Evolutionary conservation across 2,797 vertebrate species (phyloP).

Genomic region (Acrossocheilus fasciatus): DNA sequence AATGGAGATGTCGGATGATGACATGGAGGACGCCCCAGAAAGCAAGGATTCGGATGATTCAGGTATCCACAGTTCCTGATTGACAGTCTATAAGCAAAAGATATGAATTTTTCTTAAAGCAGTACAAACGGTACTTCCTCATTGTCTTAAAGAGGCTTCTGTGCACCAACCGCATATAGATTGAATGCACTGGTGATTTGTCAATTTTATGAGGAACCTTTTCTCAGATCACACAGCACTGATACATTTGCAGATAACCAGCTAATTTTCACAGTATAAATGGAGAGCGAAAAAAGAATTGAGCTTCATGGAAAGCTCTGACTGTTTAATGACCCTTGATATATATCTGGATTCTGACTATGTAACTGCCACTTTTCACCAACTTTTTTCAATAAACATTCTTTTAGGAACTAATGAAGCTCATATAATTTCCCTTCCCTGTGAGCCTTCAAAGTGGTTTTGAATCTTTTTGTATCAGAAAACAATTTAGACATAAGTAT

Average conservation of each 20-base stretch:
- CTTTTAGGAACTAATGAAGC: slow-evolving; percentile 42
- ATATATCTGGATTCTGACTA: slow-evolving; percentile 16
- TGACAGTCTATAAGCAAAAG: neutral
- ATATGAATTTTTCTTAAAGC: neutral
- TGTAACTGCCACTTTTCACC: slow-evolving; percentile 10
- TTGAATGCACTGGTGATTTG: slow-evolving; percentile 57
- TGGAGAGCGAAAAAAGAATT: slow-evolving; percentile 8
- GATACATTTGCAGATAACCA: slow-evolving; percentile 32
- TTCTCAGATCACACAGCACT: slow-evolving; percentile 23
- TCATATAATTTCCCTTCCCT: neutral
- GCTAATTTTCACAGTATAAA: slow-evolving; percentile 36
- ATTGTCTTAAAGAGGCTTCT: neutral
- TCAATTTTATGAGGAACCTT: slow-evolving; percentile 52
- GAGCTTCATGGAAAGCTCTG: slow-evolving; percentile 5
- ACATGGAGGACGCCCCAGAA: slow-evolving; percentile 87
- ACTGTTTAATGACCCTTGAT: slow-evolving; percentile 28
- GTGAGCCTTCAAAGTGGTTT: neutral
- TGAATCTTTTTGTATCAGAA: neutral
- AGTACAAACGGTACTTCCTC: neutral
- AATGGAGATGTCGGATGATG: slow-evolving; percentile 99
- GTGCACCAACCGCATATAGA: slow-evolving; percentile 34
- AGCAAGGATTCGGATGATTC: slow-evolving; percentile 89
- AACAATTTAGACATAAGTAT: slow-evolving; percentile 9
- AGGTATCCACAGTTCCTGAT: slow-evolving; percentile 70
- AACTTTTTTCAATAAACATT: slow-evolving; percentile 10